Evolutionary conservation across 1,140 invertebrate species (phyloP), one percentile per base, ranked within the genome.

Genomic region (Calephelis virginiensis): DNA sequence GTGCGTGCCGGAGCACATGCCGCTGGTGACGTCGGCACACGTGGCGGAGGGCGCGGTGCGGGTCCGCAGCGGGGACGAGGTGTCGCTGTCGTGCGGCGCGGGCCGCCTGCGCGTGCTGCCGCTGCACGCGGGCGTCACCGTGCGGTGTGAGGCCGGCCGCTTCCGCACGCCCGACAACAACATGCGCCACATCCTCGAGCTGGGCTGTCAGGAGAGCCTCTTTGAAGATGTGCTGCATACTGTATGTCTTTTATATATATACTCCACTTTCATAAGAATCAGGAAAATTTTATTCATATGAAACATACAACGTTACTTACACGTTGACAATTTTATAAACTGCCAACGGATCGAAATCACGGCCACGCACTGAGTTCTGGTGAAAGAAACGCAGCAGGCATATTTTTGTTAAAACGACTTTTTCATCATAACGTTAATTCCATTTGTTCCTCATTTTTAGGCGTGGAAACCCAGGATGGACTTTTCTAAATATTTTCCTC

Each of bases 1-100:
- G 65, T 92, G 89, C 72, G 38, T 89, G 38, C 89, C 89, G 17
- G 88, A 90, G 50, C 74, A 89, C 80, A 85, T 89, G 81, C 88
- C 90, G 63, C 72, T 84, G 71, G 82, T 92, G 75, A 78, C 77
- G 72, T 87, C 88, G 11, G 87, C 86, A 71, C 73, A 75, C 59
- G 82, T 83, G 8, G 56, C 38, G 61, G 64, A 74, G 62, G 78
- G 81, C 64, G 75, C 80, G 59, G 63, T 90, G 43, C 38, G 5
- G 5, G 70, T 75, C 50, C 37, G 65, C n/a, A 43, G 70, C 28
- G 88, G 86, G 48, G 88, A 83, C 61, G 78, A 82, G 77, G 61
- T 89, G 61, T 40, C 45, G 64, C 74, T 92, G 63, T 76, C 75
- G 53, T 92, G 90, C 74, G 80, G 79, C 68, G 77, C 78, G 59